A percentile compares a stretch with the other conserved stretches of the same genome.
Conservation (phyloP, 2,888 invertebrate species). For the Danaus chrysippus region DNA sequence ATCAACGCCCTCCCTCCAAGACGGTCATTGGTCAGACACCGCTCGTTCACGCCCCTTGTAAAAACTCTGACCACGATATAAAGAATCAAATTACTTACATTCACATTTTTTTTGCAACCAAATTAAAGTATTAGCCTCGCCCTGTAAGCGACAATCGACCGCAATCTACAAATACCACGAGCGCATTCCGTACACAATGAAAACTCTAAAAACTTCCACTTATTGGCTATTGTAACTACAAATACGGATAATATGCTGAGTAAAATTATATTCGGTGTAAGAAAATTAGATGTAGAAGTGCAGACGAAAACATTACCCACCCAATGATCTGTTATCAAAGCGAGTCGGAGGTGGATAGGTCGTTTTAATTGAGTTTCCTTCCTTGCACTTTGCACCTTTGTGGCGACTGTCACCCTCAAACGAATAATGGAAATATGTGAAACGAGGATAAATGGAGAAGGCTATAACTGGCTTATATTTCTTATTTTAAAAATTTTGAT, state of each 20-base stretch:
- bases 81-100: conserved; percentile 27
- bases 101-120: conserved; percentile 4
- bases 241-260: too few species aligned
- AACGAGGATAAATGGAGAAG: conserved; percentile 9
- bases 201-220: too few species aligned
- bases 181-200: neutral
- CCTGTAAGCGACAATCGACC: neutral
- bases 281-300: neutral
- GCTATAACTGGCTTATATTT: neutral
- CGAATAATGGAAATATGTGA: conserved; percentile 30
- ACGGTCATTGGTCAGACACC: conserved; percentile 61
- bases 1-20: conserved; percentile 52
- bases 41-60: conserved; percentile 61
- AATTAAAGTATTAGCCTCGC: neutral
- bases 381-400: conserved; percentile 56
- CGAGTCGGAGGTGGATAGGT: conserved; percentile 50
- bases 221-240: too few species aligned
- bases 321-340: conserved; percentile 48
- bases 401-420: conserved; percentile 47
- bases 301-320: conserved; percentile 41
- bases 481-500: neutral
- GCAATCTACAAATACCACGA: neutral
- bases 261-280: neutral
- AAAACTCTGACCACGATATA: conserved; percentile 34
- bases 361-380: conserved; percentile 69